Conservation (phyloP, 2,888 invertebrate species). For the Lottia gigantea region DNA sequence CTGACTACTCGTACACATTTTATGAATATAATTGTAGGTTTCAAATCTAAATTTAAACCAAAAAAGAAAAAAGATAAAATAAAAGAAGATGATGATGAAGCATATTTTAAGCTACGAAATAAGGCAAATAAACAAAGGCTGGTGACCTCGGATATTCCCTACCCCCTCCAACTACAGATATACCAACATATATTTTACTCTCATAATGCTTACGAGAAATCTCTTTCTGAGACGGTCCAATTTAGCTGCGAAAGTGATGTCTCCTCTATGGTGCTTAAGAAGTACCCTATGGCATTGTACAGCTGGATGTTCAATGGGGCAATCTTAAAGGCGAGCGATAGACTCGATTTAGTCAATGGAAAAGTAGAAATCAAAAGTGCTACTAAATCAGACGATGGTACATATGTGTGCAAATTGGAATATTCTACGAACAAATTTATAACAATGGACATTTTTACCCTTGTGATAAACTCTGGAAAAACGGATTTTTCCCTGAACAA, state of each 20-base stretch:
- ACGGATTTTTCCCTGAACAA: neutral
- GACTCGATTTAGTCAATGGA: neutral
- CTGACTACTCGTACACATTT: too few relatives aligned
- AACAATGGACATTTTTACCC: neutral
- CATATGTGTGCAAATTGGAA: neutral
- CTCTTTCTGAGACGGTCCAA: neutral
- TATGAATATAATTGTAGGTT: too few relatives aligned
- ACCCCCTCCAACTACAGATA: too few relatives aligned
- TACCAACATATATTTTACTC: too few relatives aligned
- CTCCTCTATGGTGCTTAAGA: neutral
- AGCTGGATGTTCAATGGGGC: neutral
- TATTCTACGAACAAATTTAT: neutral
- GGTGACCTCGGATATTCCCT: too few relatives aligned
- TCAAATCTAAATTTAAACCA: too few relatives aligned
- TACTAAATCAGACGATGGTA: neutral
- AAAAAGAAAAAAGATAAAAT: too few relatives aligned
- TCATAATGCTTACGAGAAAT: too few relatives aligned
- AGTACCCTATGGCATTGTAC: neutral
- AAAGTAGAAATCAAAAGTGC: neutral
- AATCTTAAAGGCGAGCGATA: neutral
- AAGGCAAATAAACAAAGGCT: too few relatives aligned
- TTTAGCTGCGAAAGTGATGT: neutral
- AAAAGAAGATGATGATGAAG: too few relatives aligned
- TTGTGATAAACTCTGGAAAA: neutral
- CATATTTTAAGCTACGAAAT: too few relatives aligned